These are phyloP conservation scores for Ceratosolen solmsi DNA, from an alignment of 1,140 invertebrate genomes.

Conservation along the genomic window DNA sequence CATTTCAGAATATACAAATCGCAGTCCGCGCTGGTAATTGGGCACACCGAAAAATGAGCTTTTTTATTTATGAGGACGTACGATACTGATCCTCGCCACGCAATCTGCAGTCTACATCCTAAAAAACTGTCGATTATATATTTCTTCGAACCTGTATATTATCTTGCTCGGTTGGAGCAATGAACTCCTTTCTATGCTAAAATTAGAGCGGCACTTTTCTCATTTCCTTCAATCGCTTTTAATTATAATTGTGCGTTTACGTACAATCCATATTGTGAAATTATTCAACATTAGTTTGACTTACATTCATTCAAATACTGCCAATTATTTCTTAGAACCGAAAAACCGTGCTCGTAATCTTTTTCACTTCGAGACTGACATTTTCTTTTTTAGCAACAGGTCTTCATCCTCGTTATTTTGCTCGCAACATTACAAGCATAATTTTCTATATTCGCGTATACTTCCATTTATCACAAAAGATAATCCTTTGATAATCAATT, in stretches of 20 bases:
- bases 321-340: no score
- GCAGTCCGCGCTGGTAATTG: not conserved
- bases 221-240: not conserved
- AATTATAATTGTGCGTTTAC: not conserved
- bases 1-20: not conserved
- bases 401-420: not conserved
- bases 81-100: not conserved
- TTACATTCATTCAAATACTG: no score
- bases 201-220: not conserved
- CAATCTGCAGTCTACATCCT: not conserved
- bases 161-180: not conserved
- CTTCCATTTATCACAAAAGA: not conserved
- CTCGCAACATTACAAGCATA: not conserved
- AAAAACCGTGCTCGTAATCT: not conserved
- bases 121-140: conserved; percentile 4
- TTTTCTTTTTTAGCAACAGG: not conserved
- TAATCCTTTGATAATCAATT: no score
- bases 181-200: no score
- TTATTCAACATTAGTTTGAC: no score
- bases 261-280: not conserved
- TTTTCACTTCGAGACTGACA: not conserved
- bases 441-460: not conserved
- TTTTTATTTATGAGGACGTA: not conserved
- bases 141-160: not conserved
- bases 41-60: conserved; percentile 7